Base-by-base conservation (phyloP, 2,113 vertebrate genomes). In the Microcebus tavaratra region DNA sequence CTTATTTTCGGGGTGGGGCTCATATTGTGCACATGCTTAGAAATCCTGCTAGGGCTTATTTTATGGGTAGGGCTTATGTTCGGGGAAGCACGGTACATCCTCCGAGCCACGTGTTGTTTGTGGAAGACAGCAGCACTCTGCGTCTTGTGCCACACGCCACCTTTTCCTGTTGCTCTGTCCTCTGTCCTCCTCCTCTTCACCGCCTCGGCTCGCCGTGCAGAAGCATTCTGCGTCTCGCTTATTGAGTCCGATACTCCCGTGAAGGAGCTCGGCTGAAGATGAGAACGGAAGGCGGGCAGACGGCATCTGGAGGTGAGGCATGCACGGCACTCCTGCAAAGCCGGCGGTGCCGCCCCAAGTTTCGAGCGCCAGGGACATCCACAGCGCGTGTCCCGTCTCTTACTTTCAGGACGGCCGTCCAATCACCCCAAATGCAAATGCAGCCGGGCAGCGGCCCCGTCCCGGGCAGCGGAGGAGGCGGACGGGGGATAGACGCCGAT, bases 341-440 rank as follows among this genome's bases (percentile, higher is more conserved):
- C 42, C 5, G 10, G 17, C 14, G 9, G 65, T 1, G 53, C 5
- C 17, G 13, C 13, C 27, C 3, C 7, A 10, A 23, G 27, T 10
- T 3, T 3, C 3, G 42, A 25, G 31, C 1, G 18, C 9, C 25
- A 5, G 14, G 70, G 36, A 5, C 70, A 0, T 11, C 82, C 75
- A 85, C 96, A 80, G 79, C 95, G 94, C 12, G 75, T 36, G 96
- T 82, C 97, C 96, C 82, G 87, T 84, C 87, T 25, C 65, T 68
- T 31, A 0, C 39, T 18, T 67, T 85, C 90, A n/a, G 36, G 50
- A 87, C 87, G 91, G 73, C 72, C 5, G 50, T 23, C 31, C n/a
- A 21, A 18, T 45, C 36, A 65, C 36, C 70, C 1, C 1, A 11
- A 6, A 29, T 7, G 5, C 53, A 21, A 3, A 8, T 0, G 20